Base-by-base conservation (phyloP, 1,140 invertebrate species). In the Aphaenogaster ashmeadi region DNA sequence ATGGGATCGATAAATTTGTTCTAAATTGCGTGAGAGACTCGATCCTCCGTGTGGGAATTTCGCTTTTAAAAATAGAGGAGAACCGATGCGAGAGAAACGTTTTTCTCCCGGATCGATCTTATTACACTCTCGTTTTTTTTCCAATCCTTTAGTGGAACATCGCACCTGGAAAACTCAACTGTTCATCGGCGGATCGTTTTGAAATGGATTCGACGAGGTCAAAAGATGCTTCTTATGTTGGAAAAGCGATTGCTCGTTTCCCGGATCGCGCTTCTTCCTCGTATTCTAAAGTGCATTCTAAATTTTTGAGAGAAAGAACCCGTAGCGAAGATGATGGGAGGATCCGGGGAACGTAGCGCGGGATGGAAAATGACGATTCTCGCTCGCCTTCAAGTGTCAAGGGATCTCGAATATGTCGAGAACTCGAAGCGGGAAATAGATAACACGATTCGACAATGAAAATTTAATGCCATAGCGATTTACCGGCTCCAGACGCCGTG, bases 251-350 rank as follows among this genome's bases (percentile, higher is more conserved):
- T 88, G 58, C 38, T 60, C 74, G 67, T 86, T 86, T 69, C 36
- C 60, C 15, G 44, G 41, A 13, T 41, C 13, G 50, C 27, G 44
- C 41, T 38, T 74, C 67, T 47, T 36, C 66, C 13, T 33, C 83
- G 13, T 44, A 47, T 18, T 58, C 72, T 81, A 81, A 87, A 86
- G 83, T 66, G 89, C 89, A 78, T 71, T 47, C 44, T 89, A 89
- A 90, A 89, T 87, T 87, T 72, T 54, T 47, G 62, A 79, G 52
- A 71, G 56, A 64, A 44, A 56, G 33, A 62, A 41, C 60, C 38
- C 36, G 71, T 58, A 66, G 67, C 72, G 79, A 69, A 62, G 60
- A 79, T 79, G 75, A 83, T 44, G n/a, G 44, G n/a, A 38, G 74
- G 52, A 36, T 54, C 60, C 13, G 47, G 41, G 41, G 13, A 47